A percentile compares a stretch with the other conserved stretches of the same genome.
Conservation (phyloP, 92 coral and sea anemone genomes). For the Galaxea fascicularis region DNA sequence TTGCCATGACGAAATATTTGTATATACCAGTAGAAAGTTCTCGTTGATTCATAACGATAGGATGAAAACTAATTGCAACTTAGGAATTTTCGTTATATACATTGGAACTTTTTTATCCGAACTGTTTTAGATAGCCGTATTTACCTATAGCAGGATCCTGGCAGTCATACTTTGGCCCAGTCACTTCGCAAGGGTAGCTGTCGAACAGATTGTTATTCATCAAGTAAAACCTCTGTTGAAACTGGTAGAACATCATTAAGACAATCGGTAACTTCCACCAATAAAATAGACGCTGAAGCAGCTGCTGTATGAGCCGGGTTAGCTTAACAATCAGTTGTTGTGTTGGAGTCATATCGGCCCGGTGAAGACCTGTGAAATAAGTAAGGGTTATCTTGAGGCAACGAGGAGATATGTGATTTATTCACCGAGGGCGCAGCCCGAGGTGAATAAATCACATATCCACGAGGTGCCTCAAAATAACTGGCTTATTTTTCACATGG, state of each 20-base stretch:
- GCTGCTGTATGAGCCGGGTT: constrained; percentile 39
- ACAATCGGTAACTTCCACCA: constrained; percentile 91
- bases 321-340: constrained; percentile 30
- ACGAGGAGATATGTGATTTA: no score
- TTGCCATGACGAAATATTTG: no score
- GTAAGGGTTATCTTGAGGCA: no score
- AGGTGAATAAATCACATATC: no score
- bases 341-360: constrained; percentile 15
- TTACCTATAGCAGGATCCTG: constrained; percentile 86
- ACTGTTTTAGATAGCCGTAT: not conserved
- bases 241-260: constrained; percentile 77
- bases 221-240: constrained; percentile 65
- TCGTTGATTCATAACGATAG: no score
- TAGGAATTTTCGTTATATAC: no score
- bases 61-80: no score
- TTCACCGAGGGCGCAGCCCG: no score
- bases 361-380: not conserved
- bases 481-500: no score
- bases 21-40: no score
- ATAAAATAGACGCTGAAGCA: constrained; percentile 36
- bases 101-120: no score
- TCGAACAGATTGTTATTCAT: constrained; percentile 75
- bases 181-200: constrained; percentile 53
- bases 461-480: no score
- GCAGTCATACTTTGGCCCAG: constrained; percentile 50